Percentiles rank a stretch among this genome's conserved stretches.
phyloP scores from a whole-genome alignment of 2,888 invertebrate genomes.

The Mycalesis mineus region DNA sequence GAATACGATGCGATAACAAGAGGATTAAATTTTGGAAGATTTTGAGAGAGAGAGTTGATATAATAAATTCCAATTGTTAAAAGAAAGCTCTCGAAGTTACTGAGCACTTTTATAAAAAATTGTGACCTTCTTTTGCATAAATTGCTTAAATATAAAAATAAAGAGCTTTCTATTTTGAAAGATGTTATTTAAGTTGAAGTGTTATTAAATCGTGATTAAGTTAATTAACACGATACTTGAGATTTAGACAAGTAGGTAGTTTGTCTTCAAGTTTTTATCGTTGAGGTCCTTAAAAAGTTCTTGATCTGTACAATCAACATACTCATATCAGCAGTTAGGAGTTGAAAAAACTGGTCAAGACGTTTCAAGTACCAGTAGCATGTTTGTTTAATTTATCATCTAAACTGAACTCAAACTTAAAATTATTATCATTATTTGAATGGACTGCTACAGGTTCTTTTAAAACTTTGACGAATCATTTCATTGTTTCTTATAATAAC shows the following conservation, averaged over 20 bases:
- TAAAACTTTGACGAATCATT: no score
- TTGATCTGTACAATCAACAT: slow-evolving; percentile 4
- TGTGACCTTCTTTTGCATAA: no score
- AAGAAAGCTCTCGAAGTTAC: no score
- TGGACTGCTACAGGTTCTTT: background rate
- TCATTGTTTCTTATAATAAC: no score
- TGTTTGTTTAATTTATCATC: background rate
- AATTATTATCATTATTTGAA: background rate
- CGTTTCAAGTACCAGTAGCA: slow-evolving; percentile 2
- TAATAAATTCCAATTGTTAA: no score
- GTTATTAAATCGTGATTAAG: slow-evolving; percentile 1
- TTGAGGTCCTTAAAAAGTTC: background rate
- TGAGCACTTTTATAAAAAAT: no score
- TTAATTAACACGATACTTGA: slow-evolving; percentile 3
- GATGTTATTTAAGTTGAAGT: background rate
- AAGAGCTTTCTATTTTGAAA: background rate
- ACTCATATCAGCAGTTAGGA: background rate
- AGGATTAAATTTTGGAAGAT: no score
- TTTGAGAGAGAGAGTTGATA: no score
- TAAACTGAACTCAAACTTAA: background rate
- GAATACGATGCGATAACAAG: no score
- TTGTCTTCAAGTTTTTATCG: background rate
- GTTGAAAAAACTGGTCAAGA: background rate
- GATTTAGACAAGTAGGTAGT: background rate
- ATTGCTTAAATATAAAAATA: background rate